Percentiles rank a stretch among this genome's conserved stretches.
Evolutionary conservation across 2,888 invertebrate genomes (phyloP).

Genomic region (Agrilus biguttatus): DNA sequence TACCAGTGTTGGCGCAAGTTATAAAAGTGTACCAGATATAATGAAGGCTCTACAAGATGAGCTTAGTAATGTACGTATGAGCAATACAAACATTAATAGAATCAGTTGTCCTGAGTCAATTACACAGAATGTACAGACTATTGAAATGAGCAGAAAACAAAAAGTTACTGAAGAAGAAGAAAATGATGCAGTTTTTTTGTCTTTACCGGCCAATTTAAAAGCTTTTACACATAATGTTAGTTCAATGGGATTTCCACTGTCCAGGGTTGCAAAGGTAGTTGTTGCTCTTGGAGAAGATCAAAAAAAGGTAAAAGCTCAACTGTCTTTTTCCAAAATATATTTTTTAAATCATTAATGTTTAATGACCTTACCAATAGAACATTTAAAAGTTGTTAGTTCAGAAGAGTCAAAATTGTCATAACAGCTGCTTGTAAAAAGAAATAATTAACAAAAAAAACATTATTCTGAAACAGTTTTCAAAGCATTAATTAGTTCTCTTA

Average conservation of each 20-base stretch:
- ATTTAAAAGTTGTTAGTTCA: too few relatives aligned
- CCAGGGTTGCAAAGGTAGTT: slow-evolving; percentile 69
- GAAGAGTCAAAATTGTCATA: too few relatives aligned
- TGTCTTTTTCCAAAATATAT: too few relatives aligned
- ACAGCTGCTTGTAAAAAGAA: too few relatives aligned
- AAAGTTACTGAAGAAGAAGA: slow-evolving; percentile 13
- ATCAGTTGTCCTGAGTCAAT: not conserved
- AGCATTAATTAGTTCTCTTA: too few relatives aligned
- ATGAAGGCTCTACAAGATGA: slow-evolving; percentile 60
- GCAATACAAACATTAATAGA: slow-evolving; percentile 10
- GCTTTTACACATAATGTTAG: slow-evolving; percentile 58
- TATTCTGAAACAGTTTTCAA: too few relatives aligned
- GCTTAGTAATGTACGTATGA: slow-evolving; percentile 27
- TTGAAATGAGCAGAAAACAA: slow-evolving; percentile 10
- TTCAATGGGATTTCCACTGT: slow-evolving; percentile 78
- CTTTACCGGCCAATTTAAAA: slow-evolving; percentile 41
- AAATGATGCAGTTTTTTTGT: slow-evolving; percentile 28
- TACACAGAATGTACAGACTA: too few relatives aligned
- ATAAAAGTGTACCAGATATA: slow-evolving; percentile 58
- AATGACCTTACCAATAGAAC: too few relatives aligned
- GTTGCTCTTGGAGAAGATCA: slow-evolving; percentile 65
- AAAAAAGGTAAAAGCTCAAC: slow-evolving; percentile 51
- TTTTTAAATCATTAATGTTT: too few relatives aligned
- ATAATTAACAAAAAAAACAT: too few relatives aligned
- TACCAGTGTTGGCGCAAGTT: slow-evolving; percentile 6